A percentile compares a stretch with the other conserved stretches of the same genome.
These are phyloP conservation scores for Coracopsis vasa DNA, from an alignment of 2,113 vertebrate species.

Conservation along the genomic window DNA sequence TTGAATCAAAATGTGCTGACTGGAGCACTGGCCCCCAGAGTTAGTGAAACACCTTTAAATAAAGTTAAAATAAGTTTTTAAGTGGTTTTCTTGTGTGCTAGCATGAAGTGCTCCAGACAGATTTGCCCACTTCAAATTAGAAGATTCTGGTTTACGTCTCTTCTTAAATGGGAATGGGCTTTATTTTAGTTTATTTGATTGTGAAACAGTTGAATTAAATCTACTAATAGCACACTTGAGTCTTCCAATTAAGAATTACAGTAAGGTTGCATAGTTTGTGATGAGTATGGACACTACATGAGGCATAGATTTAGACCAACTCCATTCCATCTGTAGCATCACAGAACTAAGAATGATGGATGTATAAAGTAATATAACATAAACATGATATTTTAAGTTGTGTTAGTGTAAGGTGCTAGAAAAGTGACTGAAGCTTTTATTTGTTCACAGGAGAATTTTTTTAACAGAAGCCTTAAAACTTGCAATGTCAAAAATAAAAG, in stretches of 20 bases:
- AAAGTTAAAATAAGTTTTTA: neutral
- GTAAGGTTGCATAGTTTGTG: neutral
- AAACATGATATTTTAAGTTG: neutral
- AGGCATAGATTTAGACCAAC: neutral
- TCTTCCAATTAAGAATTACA: neutral
- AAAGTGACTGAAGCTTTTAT: neutral
- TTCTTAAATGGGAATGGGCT: neutral
- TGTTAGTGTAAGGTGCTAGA: neutral
- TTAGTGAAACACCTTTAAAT: neutral
- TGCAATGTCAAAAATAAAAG: neutral
- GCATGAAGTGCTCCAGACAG: neutral
- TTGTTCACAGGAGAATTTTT: neutral
- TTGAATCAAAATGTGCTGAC: neutral
- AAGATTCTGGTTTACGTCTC: neutral
- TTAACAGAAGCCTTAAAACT: neutral
- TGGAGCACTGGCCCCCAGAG: neutral
- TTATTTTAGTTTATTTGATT: neutral
- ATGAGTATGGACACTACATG: fast-evolving
- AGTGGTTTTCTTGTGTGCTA: neutral
- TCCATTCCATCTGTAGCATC: neutral
- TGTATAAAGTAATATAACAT: neutral
- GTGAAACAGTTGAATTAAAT: neutral
- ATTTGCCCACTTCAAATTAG: neutral
- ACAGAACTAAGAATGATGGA: neutral
- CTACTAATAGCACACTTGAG: neutral